Conservation (phyloP, 2,888 invertebrate species). For the Erynnis tages region DNA sequence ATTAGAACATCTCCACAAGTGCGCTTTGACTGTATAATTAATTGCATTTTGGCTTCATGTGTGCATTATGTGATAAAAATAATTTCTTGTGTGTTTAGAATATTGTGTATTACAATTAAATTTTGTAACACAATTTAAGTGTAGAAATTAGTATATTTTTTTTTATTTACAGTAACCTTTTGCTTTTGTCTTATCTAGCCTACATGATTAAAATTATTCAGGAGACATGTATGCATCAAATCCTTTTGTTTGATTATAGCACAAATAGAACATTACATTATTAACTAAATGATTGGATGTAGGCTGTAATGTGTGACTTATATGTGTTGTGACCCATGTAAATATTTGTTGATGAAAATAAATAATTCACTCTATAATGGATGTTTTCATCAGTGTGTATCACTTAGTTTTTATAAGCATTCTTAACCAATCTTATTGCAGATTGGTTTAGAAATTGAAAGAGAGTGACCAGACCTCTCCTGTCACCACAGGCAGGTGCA, state of each 20-base stretch:
- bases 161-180: not conserved
- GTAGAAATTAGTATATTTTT: not conserved
- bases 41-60: not conserved
- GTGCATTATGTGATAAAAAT: not conserved
- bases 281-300: conserved; percentile 23
- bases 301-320: conserved; percentile 42
- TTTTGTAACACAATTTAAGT: not conserved
- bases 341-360: conserved; percentile 51
- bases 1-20: too few relatives aligned
- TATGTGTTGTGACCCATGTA: conserved; percentile 57
- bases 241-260: too few relatives aligned
- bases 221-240: too few relatives aligned
- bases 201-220: too few relatives aligned
- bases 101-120: not conserved
- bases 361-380: not conserved
- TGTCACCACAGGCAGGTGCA: too few relatives aligned
- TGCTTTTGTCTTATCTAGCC: too few relatives aligned
- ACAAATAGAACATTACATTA: not conserved
- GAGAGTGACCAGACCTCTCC: too few relatives aligned
- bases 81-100: not conserved
- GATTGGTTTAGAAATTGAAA: too few relatives aligned
- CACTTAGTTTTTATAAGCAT: not conserved
- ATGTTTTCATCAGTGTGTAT: not conserved
- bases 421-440: too few relatives aligned
- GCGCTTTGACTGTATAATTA: not conserved